Evolutionary conservation across 1,140 invertebrate species (phyloP).

Genomic region (Euborellia annulipes): DNA sequence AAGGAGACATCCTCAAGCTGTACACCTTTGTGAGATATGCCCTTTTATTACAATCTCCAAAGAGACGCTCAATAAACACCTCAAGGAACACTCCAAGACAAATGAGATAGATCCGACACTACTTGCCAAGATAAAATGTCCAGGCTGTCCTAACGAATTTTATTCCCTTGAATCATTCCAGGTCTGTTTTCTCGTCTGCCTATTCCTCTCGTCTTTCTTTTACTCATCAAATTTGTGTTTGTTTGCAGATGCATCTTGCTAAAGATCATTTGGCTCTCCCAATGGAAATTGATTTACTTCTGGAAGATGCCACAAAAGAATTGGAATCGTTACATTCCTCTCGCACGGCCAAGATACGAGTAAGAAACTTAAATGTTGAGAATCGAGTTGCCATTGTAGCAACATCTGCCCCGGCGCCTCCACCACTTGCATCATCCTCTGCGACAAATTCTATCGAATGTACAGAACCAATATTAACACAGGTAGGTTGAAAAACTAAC

Average conservation of each 20-base stretch:
- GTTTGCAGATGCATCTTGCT: conserved; percentile 19
- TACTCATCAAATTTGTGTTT: conserved; percentile 28
- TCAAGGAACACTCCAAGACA: conserved; percentile 16
- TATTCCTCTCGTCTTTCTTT: conserved; percentile 3
- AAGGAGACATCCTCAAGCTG: conserved; percentile 5
- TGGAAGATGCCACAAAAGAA: conserved; percentile 22
- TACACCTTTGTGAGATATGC: conserved; percentile 25
- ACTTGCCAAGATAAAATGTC: conserved; percentile 19
- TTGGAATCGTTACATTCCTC: conserved; percentile 16
- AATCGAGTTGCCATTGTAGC: too few relatives aligned
- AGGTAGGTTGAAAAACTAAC: too few relatives aligned
- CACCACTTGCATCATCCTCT: too few relatives aligned
- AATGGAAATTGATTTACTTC: conserved; percentile 22
- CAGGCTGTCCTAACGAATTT: conserved; percentile 32
- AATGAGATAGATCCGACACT: neutral
- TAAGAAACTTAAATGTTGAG: too few relatives aligned
- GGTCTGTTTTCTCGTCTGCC: conserved; percentile 8
- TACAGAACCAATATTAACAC: too few relatives aligned
- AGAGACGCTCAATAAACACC: conserved; percentile 18
- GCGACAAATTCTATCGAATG: too few relatives aligned
- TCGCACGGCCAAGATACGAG: too few relatives aligned
- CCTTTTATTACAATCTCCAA: conserved; percentile 17
- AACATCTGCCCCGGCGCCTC: too few relatives aligned
- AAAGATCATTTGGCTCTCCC: neutral
- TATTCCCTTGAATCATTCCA: conserved; percentile 26